Conservation (phyloP, 2,888 invertebrate genomes). For the Unio pictorum region DNA sequence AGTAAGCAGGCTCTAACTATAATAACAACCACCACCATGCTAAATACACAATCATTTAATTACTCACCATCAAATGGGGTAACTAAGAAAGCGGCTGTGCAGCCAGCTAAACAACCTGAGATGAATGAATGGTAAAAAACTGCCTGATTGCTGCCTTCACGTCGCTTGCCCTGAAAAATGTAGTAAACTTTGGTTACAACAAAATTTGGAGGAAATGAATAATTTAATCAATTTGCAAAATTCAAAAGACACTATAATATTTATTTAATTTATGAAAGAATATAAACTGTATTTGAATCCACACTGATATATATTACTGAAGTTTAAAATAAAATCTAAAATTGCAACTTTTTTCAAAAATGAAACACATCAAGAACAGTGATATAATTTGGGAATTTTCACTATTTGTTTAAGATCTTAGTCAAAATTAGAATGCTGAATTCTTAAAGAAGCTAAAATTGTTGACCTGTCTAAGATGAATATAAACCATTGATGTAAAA, state of each 20-base stretch:
- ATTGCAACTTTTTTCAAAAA: no score
- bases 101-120: constrained; percentile 92
- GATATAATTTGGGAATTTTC: no score
- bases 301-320: no score
- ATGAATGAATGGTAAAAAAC: constrained; percentile 96
- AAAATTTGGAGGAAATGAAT: not conserved
- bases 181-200: not conserved
- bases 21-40: not conserved
- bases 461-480: no score
- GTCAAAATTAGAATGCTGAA: no score
- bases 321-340: no score
- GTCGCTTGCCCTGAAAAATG: constrained; percentile 60
- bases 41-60: not conserved
- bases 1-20: not conserved
- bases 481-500: no score
- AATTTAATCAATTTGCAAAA: not conserved
- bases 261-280: no score
- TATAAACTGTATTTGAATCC: no score
- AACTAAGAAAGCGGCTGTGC: constrained; percentile 87
- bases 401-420: no score
- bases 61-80: constrained; percentile 90
- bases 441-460: no score
- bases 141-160: constrained; percentile 73
- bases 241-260: not conserved
- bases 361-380: no score